A percentile compares a stretch with the other conserved stretches of the same genome.
Evolutionary conservation across 2,797 vertebrate genomes (phyloP).

Genomic region (Brachyrhaphis roseni): DNA sequence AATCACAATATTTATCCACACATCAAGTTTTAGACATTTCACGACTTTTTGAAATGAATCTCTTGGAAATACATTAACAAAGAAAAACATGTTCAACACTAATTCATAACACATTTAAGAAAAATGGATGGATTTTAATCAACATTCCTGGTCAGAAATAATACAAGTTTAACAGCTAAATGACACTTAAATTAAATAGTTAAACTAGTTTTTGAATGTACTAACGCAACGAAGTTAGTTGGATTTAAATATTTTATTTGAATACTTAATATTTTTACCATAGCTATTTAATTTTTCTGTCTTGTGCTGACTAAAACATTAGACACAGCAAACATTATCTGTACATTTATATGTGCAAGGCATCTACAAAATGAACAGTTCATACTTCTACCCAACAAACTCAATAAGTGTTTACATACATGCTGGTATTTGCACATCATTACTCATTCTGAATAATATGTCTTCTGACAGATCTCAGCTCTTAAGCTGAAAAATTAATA

Average conservation of each 20-base stretch:
- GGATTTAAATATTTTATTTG: not conserved
- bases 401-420: not conserved
- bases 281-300: not conserved
- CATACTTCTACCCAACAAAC: not conserved
- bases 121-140: not conserved
- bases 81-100: not conserved
- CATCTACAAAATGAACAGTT: not conserved
- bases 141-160: not conserved
- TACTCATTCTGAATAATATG: not conserved
- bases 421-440: too few relatives aligned
- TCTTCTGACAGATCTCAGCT: not conserved
- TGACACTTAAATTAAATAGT: not conserved
- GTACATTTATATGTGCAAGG: not conserved
- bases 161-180: not conserved
- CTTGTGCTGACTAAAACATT: not conserved
- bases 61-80: not conserved
- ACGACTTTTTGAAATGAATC: not conserved
- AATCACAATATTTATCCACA: not conserved
- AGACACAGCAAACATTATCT: not conserved
- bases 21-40: not conserved
- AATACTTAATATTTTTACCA: not conserved
- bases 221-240: not conserved
- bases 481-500: not conserved
- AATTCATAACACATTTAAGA: not conserved
- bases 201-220: not conserved